A percentile compares a stretch with the other conserved stretches of the same genome.
These are phyloP conservation scores for Lonchura striata DNA, from an alignment of 2,113 vertebrate genomes.

Conservation along the genomic window DNA sequence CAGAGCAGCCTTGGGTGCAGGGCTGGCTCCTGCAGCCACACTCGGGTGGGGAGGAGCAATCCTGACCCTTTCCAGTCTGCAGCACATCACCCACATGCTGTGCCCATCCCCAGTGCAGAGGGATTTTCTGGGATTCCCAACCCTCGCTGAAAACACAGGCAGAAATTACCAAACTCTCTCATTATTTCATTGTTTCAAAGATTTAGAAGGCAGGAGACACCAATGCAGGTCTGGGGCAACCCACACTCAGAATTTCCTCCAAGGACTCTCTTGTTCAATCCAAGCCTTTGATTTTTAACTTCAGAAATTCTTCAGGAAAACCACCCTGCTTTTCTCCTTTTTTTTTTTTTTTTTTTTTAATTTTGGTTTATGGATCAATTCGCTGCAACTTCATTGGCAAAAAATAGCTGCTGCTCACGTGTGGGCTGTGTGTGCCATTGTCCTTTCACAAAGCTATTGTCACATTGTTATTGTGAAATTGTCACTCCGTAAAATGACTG, in stretches of 20 bases:
- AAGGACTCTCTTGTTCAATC: background rate
- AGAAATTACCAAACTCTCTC: background rate
- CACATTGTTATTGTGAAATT: background rate
- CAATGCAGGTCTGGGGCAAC: background rate
- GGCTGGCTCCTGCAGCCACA: background rate
- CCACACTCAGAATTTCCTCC: background rate
- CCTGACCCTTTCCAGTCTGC: background rate
- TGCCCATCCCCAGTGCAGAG: background rate
- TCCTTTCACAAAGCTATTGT: background rate
- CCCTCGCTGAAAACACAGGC: background rate
- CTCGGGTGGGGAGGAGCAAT: background rate
- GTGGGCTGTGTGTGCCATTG: background rate
- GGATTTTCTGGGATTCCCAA: background rate
- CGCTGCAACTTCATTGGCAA: background rate
- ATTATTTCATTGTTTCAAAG: background rate
- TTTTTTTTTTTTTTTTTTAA: background rate
- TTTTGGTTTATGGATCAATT: background rate
- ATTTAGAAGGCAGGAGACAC: background rate
- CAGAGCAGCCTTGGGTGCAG: background rate
- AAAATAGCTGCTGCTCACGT: background rate
- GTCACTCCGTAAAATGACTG: background rate
- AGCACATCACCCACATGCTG: background rate
- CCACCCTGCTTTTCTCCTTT: background rate
- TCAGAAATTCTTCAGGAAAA: background rate
- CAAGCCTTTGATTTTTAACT: background rate